These are phyloP conservation scores for Mongoloraphidia duomilia DNA, from an alignment of 2,888 invertebrate genomes.

Conservation along the genomic window DNA sequence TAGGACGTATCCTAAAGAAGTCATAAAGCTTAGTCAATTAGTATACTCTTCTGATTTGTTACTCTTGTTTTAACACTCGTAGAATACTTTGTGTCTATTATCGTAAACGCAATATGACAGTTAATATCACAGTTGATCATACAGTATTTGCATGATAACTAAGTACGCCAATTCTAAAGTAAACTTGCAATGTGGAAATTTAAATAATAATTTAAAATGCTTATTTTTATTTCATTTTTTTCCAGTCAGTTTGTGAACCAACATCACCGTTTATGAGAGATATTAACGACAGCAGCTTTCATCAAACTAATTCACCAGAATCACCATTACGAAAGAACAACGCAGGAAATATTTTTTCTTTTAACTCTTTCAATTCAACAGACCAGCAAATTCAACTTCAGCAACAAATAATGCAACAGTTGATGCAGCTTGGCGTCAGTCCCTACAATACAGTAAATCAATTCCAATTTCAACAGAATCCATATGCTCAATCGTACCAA, in stretches of 20 bases:
- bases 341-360: slow-evolving; percentile 1
- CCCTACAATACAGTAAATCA: background rate
- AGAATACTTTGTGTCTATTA: too few species aligned
- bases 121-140: too few species aligned
- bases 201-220: too few species aligned
- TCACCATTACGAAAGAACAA: slow-evolving; percentile 3
- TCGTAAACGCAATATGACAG: too few species aligned
- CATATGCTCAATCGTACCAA: slow-evolving; percentile 4
- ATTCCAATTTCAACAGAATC: slow-evolving; percentile 4
- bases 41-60: too few species aligned
- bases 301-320: slow-evolving; percentile 1
- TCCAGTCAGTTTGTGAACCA: slow-evolving; percentile 6
- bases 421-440: slow-evolving; percentile 15
- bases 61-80: too few species aligned
- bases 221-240: too few species aligned
- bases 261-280: slow-evolving; percentile 2
- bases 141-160: too few species aligned
- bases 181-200: too few species aligned
- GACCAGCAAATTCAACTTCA: slow-evolving; percentile 16
- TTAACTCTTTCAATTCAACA: background rate
- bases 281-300: background rate
- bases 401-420: slow-evolving; percentile 18
- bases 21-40: too few species aligned
- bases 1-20: too few species aligned
- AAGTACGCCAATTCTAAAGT: too few species aligned